Base-by-base conservation (phyloP, 2,797 vertebrate species). In the Sebastes taczanowskii region DNA sequence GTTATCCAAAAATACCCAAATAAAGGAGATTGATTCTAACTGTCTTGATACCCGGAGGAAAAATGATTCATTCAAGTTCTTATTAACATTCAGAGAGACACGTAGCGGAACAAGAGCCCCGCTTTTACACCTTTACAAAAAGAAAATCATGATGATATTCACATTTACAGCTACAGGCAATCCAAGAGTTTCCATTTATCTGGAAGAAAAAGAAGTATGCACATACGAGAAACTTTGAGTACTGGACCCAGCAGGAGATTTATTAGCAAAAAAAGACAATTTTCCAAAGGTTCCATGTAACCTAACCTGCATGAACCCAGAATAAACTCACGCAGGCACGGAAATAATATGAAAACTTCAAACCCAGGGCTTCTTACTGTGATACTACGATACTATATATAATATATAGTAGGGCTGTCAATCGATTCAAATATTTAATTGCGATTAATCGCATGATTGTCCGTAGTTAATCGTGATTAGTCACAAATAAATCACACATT, bases 41-140 rank as follows among this genome's bases (percentile, higher is more conserved):
- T 14, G 38, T 18, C 29, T 70, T 2, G 1, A 11, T n/a, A 11
- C 60, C 64, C 29, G 5, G 56, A 27, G 22, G 59, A 23, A 7
- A 64, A 5, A 38, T 25, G 6, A 67, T 59, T 59, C 25, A 75
- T 13, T 75, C 23, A 75, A 2, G 9, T 58, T 29, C 10, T 10
- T 32, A 78, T 71, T 46, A 59, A 65, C 27, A 71, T 59, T 65
- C 52, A 64, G 20, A 58, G 4, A 32, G n/a, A 64, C 14, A 18
- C 2, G 6, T 3, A 6, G 23, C 56, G 52, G 60, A 66, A 49
- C 22, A 35, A 14, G 16, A 58, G 52, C 16, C 8, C 8, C 29
- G 20, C 11, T 29, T 52, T 65, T 34, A 34, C 11, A 32, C 20
- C 13, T 70, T 23, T 49, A n/a, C 25, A 63, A 11, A 23, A 1